These are phyloP conservation scores for Bergia puertoricense DNA, from an alignment of 92 coral and sea anemone genomes.

Conservation along the genomic window DNA sequence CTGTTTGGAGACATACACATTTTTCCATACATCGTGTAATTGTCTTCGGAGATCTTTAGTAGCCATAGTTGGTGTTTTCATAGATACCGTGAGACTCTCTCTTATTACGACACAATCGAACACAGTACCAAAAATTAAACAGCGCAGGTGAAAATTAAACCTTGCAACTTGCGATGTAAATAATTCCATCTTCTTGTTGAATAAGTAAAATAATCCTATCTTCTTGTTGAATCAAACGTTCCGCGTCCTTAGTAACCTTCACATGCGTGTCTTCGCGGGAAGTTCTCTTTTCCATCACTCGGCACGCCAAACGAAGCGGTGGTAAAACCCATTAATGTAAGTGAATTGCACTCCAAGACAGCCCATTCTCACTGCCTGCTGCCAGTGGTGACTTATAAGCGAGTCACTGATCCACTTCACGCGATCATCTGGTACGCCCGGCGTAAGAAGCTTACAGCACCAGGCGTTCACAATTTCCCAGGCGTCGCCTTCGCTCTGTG, in stretches of 20 bases:
- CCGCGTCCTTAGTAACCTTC: conserved; percentile 35
- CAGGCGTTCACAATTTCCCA: conserved; percentile 60
- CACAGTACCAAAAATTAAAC: not conserved
- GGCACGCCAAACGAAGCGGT: conserved; percentile 86
- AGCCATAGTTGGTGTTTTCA: not conserved
- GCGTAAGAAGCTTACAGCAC: conserved; percentile 73
- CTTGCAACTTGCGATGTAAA: not conserved
- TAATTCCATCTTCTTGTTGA: not conserved
- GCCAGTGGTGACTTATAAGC: conserved; percentile 73
- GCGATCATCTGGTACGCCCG: conserved; percentile 74
- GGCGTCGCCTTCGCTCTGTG: conserved; percentile 67
- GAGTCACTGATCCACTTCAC: conserved; percentile 69
- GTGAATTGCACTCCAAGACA: conserved; percentile 89
- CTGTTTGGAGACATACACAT: not conserved
- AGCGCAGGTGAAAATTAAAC: not conserved
- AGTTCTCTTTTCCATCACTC: conserved; percentile 34
- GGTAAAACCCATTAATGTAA: conserved; percentile 87
- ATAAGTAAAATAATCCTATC: not conserved
- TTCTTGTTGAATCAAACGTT: not conserved
- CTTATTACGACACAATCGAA: not conserved
- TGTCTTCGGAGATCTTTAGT: not conserved
- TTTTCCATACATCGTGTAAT: not conserved
- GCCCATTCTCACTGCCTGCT: conserved; percentile 83
- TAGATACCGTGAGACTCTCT: not conserved
- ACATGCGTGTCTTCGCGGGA: conserved; percentile 18